These are phyloP conservation scores for Ochotona curzoniae DNA, from an alignment of 2,113 vertebrate genomes.

Conservation along the genomic window DNA sequence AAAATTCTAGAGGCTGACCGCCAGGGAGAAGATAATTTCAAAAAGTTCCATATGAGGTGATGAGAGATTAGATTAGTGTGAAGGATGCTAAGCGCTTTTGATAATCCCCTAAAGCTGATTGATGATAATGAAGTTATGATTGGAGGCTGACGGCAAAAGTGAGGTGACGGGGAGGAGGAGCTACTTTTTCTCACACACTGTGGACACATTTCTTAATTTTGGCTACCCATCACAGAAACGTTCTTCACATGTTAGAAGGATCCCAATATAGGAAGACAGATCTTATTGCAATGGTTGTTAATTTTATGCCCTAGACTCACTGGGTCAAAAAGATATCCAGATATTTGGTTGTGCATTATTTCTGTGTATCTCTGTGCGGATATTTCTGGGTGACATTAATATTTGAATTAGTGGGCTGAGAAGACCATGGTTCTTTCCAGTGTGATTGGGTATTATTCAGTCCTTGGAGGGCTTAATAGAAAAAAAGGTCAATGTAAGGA, in stretches of 20 bases:
- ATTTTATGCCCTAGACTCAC: not conserved
- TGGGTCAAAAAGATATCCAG: not conserved
- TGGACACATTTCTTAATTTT: not conserved
- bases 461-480: not conserved
- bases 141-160: not conserved
- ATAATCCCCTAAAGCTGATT: not conserved
- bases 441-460: not conserved
- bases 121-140: not conserved
- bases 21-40: not conserved
- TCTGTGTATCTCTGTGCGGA: not conserved
- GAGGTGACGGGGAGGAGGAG: not conserved
- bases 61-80: not conserved
- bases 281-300: not conserved
- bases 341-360: not conserved
- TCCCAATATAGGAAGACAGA: not conserved
- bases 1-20: not conserved
- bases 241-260: not conserved
- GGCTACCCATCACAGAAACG: not conserved
- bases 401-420: not conserved
- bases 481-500: not conserved
- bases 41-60: not conserved
- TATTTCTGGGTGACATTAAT: not conserved
- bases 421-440: not conserved
- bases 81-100: not conserved
- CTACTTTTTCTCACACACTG: not conserved